Evolutionary conservation across 2,113 vertebrate species (phyloP).

Genomic region (Pao palembangensis): DNA sequence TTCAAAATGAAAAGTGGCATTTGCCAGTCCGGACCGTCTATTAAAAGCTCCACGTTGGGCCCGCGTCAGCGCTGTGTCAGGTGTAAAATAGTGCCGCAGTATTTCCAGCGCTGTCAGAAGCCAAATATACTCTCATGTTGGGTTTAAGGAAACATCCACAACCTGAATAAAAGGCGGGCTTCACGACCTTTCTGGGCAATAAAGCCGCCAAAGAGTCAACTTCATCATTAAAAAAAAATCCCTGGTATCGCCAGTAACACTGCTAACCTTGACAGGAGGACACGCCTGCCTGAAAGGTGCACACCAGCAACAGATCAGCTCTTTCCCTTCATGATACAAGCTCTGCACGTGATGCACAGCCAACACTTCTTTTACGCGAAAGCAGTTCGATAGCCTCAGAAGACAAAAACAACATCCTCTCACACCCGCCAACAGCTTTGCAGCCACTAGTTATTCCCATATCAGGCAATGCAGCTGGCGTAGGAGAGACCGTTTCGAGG

Average conservation of each 20-base stretch:
- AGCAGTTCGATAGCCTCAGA: slow-evolving; percentile 16
- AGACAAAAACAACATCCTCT: slow-evolving; percentile 3
- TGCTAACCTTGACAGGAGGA: slow-evolving; percentile 31
- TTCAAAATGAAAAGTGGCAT: slow-evolving; percentile 38
- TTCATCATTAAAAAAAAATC: slow-evolving; percentile 18
- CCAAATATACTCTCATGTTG: slow-evolving; percentile 25
- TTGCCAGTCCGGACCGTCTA: slow-evolving; percentile 14
- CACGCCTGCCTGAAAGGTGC: slow-evolving; percentile 1
- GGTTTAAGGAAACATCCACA: slow-evolving; percentile 23
- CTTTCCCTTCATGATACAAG: background rate
- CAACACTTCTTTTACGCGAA: background rate
- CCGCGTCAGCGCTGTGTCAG: slow-evolving; percentile 19
- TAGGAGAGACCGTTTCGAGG: slow-evolving; percentile 29
- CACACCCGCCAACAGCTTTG: slow-evolving; percentile 20
- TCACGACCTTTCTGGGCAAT: slow-evolving; percentile 24
- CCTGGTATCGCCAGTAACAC: slow-evolving; percentile 17
- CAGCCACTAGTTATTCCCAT: slow-evolving; percentile 49
- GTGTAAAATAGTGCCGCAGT: slow-evolving; percentile 6
- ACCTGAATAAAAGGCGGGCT: slow-evolving; percentile 1
- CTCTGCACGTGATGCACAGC: no score
- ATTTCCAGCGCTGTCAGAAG: slow-evolving; percentile 29
- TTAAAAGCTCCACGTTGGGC: slow-evolving; percentile 29
- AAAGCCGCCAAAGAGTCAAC: slow-evolving; percentile 31
- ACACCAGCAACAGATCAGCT: slow-evolving; percentile 17
- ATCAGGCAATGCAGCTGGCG: slow-evolving; percentile 50